Percentiles rank a stretch among this genome's conserved stretches.
phyloP scores from a whole-genome alignment of 2,113 vertebrate species.

The Albula glossodonta region DNA sequence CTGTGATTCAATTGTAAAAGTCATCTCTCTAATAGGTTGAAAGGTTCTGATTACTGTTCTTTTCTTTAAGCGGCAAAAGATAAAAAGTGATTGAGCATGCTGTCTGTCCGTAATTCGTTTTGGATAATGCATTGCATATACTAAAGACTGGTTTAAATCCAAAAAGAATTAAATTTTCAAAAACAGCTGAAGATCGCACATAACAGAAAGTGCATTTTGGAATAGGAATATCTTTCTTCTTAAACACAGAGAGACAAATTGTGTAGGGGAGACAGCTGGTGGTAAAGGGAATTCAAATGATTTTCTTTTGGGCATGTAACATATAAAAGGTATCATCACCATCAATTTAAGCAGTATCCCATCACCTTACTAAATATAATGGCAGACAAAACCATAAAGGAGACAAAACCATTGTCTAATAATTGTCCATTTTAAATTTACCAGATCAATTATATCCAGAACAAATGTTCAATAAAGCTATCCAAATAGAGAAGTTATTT shows the following conservation, averaged over 20 bases:
- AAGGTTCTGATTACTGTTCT: constrained; percentile 99
- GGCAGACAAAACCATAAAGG: neutral
- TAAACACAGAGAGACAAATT: constrained; percentile 52
- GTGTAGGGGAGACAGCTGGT: constrained; percentile 20
- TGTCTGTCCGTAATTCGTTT: constrained; percentile 99
- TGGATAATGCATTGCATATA: constrained; percentile 96
- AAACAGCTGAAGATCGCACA: constrained; percentile 84
- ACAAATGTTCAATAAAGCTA: neutral
- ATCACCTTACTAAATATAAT: neutral
- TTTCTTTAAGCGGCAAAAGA: constrained; percentile 97
- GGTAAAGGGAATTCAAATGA: neutral
- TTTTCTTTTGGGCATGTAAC: neutral
- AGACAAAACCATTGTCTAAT: neutral
- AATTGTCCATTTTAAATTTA: neutral
- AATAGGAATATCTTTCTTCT: constrained; percentile 46
- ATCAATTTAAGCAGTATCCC: neutral
- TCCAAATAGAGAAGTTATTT: neutral
- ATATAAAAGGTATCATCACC: neutral
- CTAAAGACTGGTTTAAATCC: constrained; percentile 92
- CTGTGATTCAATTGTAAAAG: constrained; percentile 99
- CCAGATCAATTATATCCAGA: neutral
- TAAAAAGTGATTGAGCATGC: constrained; percentile 94
- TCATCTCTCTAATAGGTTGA: constrained; percentile 99
- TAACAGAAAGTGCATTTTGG: constrained; percentile 46
- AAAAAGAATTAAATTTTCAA: constrained; percentile 88